Evolutionary conservation across 2,888 invertebrate species (phyloP), one percentile per base, ranked within the genome.

Genomic region (Cancer borealis): DNA sequence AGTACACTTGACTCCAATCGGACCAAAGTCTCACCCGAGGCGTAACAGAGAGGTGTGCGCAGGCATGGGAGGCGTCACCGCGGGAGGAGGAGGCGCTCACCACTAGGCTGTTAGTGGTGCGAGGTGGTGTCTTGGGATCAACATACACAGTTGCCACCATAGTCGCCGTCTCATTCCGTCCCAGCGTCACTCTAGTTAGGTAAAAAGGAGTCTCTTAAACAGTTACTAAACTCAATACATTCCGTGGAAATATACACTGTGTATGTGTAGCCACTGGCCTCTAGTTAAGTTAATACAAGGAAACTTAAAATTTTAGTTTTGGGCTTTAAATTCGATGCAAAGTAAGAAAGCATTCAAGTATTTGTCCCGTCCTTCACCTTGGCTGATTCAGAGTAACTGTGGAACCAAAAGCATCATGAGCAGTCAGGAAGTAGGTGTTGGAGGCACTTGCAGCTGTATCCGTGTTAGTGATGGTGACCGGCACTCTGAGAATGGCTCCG

Each of bases 391-490:
- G 54, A 4, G 45, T 66, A 17, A 94, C 91, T 1, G 84, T 21
- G 14, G 91, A 54, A 10, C 94, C 94, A 21, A 46, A 39, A 21
- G 92, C 92, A 30, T 94, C 94, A 88, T 94, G 30, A 17, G 91
- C 94, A 10, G 87, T 79, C n/a, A 94, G 45, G 73, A 94, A 94
- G 92, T 79, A 92, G 26, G 94, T 94, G 60, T 79, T 92, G 46
- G 92, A 39, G 30, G 91, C 21, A 17, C 21, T 39, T 26, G 47
- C 21, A 79, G 39, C n/a, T 21, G 79, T 10, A 79, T 89, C 73
- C 0, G 90, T 92, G 90, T 92, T 94, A 30, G 89, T 84, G 92
- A 94, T 87, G 92, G 47, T 10, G 73, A 94, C 73, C 2, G 94
- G 94, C 8, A 94, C 79, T n/a, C 47, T 91, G 12, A 94, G 92